Conservation (phyloP, 1,140 invertebrate species). For the Meteorus sp. region DNA sequence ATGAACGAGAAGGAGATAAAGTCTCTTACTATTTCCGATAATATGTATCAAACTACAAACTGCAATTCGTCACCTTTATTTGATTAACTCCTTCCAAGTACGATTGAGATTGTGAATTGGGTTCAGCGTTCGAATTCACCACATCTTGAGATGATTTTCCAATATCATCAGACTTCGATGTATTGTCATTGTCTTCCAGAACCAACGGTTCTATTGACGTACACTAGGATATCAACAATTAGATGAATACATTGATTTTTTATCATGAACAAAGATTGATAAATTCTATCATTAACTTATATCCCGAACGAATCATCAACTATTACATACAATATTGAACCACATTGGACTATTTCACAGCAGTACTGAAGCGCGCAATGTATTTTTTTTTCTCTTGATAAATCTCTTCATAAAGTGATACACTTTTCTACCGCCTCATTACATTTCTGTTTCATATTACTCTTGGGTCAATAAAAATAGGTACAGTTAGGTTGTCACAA, state of each 20-base stretch:
- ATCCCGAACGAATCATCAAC: too few relatives aligned
- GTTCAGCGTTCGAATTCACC: neutral
- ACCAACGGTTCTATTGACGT: conserved; percentile 24
- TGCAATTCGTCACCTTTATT: conserved; percentile 20
- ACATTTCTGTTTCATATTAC: neutral
- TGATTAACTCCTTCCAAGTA: neutral
- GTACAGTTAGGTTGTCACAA: neutral
- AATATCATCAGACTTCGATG: conserved; percentile 3
- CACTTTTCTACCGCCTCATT: neutral
- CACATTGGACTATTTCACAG: too few relatives aligned
- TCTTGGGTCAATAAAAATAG: neutral
- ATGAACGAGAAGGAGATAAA: too few relatives aligned
- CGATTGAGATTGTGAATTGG: neutral
- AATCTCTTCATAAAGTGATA: too few relatives aligned
- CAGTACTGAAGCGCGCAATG: too few relatives aligned
- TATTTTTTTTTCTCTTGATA: too few relatives aligned
- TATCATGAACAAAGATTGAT: too few relatives aligned
- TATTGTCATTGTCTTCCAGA: conserved; percentile 23
- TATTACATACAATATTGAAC: neutral
- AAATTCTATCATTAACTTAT: neutral
- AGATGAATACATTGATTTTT: conserved; percentile 1
- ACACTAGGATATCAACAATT: conserved; percentile 22
- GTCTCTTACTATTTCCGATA: too few relatives aligned
- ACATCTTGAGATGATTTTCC: neutral
- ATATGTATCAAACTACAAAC: too few relatives aligned